phyloP scores from a whole-genome alignment of 2,113 vertebrate species.

The Barbus barbus region DNA sequence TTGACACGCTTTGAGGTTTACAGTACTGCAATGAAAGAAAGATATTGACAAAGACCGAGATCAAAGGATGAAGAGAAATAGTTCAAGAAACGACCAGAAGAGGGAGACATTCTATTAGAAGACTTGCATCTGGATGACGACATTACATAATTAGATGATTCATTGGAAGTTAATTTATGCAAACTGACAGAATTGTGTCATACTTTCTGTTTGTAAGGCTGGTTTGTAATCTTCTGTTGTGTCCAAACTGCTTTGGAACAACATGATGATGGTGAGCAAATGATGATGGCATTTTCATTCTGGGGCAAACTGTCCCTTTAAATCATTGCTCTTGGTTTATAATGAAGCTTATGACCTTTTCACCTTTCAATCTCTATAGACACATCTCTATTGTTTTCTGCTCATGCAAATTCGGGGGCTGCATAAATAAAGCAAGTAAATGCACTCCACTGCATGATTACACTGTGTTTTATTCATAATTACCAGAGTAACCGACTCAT shows the following conservation, averaged over 20 bases:
- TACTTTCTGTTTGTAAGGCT: constrained; percentile 14
- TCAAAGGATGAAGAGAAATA: constrained; percentile 13
- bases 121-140: background rate
- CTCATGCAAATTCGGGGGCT: constrained; percentile 13
- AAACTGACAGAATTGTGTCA: constrained; percentile 36
- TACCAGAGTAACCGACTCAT: constrained; percentile 54
- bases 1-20: constrained; percentile 12
- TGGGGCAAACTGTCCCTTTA: background rate
- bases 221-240: too few relatives aligned
- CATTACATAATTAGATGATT: constrained; percentile 48
- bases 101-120: constrained; percentile 37
- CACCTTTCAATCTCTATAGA: constrained; percentile 46
- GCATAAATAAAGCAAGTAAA: constrained; percentile 47
- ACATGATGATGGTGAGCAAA: too few relatives aligned
- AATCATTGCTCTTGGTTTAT: background rate
- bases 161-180: constrained; percentile 39
- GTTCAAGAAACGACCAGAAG: constrained; percentile 32
- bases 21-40: constrained; percentile 2
- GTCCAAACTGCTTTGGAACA: too few relatives aligned
- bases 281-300: too few relatives aligned
- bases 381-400: constrained; percentile 33
- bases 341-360: constrained; percentile 42
- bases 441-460: constrained; percentile 54
- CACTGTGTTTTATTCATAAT: constrained; percentile 58
- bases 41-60: constrained; percentile 3